Base-by-base conservation (phyloP, 2,888 invertebrate species). In the Petrophora chlorosata region DNA sequence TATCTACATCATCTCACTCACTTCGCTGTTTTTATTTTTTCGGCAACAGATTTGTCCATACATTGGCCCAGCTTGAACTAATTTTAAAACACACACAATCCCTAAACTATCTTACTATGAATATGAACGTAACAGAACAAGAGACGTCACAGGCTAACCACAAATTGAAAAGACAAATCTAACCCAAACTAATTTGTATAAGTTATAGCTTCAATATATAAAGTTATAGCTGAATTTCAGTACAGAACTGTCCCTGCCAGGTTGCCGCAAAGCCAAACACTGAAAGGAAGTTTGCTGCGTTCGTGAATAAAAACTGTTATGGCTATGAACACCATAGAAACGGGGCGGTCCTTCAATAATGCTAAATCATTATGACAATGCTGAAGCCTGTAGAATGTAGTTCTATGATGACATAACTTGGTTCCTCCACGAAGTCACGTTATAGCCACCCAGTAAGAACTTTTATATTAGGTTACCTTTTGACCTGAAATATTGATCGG, bases 11-110 rank as follows among this genome's bases (percentile, higher is more conserved):
- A 5, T 49, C 30, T 50, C 64, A 86, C 86, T 87, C 75, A 88
- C 86, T 81, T 73, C 57, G 70, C 65, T 55, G 70, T 65, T 56
- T 79, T 68, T 56, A 83, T 74, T 73, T 85, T 86, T 73, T 75
- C 90, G 62, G 81, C 81, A 67, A 90, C 82, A 57, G 88, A 79
- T 79, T 92, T 91, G 82, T 92, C 92, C 82, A 92, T 91, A 78
- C 92, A 92, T 88, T 92, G 92, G 79, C 93, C 92, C 93, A 92
- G 92, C 78, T 91, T 92, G 80, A 70, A 68, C 60, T 34, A 48
- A 48, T 59, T 42, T 44, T 47, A 15, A 28, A 25, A 57, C 44
- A 55, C 57, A 50, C 40, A 49, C 25, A 38, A 52, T 12, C 7
- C 29, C n/a, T n/a, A n/a, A n/a, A 13, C 8, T 38, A 35, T 16